Evolutionary conservation across 2,113 vertebrate species (phyloP).

Genomic region (Thamnophis sirtalis): DNA sequence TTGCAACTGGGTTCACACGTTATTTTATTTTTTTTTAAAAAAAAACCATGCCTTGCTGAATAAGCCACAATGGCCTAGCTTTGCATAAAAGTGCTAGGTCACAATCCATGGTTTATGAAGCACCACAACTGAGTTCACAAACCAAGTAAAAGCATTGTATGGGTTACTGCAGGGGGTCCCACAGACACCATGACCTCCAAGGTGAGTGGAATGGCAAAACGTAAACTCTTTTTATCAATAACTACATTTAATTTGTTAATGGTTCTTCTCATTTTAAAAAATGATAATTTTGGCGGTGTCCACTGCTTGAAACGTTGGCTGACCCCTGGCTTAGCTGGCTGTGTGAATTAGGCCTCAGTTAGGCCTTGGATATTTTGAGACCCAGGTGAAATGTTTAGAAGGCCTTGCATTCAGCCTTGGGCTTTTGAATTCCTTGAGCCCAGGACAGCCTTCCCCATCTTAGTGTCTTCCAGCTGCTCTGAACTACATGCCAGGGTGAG

Average conservation of each 20-base stretch:
- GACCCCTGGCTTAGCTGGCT: background rate
- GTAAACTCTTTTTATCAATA: background rate
- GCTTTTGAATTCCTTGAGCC: background rate
- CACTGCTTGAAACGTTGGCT: background rate
- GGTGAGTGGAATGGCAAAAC: background rate
- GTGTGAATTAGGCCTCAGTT: background rate
- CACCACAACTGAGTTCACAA: background rate
- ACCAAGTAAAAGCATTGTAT: background rate
- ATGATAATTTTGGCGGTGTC: background rate
- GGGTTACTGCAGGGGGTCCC: background rate
- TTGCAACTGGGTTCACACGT: background rate
- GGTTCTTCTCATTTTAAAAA: background rate
- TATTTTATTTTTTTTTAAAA: background rate
- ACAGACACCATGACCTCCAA: background rate
- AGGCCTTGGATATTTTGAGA: background rate
- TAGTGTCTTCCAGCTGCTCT: background rate
- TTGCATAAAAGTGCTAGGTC: background rate
- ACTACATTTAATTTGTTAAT: background rate
- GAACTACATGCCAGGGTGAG: background rate
- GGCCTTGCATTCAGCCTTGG: background rate
- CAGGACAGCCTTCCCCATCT: background rate
- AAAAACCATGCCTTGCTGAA: background rate
- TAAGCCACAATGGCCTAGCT: background rate
- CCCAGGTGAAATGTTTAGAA: background rate
- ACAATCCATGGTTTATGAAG: background rate